Percentiles rank a stretch among this genome's conserved stretches.
Conservation (phyloP, 2,113 vertebrate species). For the Benitochromis conjunctus region DNA sequence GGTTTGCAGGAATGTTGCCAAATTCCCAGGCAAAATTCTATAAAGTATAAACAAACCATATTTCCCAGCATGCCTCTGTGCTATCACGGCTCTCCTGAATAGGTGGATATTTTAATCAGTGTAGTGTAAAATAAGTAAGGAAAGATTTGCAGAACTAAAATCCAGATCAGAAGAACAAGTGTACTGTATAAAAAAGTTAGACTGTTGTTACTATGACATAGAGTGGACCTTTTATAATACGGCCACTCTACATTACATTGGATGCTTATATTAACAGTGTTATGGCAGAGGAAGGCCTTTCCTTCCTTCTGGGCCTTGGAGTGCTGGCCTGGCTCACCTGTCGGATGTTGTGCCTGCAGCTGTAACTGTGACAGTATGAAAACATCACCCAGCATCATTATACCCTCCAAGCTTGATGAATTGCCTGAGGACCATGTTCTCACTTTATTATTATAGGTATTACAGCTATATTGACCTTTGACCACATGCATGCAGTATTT, state of each 20-base stretch:
- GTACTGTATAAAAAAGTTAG: not conserved
- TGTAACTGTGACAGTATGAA: not conserved
- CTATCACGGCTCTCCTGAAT: not conserved
- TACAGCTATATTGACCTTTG: not conserved
- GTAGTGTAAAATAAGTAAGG: not conserved
- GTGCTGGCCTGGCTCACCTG: not conserved
- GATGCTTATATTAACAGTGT: not conserved
- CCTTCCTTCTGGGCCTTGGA: not conserved
- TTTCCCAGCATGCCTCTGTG: not conserved
- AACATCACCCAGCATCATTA: not conserved
- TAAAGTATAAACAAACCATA: not conserved
- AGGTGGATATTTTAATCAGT: not conserved
- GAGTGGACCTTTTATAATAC: not conserved
- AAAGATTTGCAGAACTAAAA: not conserved
- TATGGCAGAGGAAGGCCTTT: not conserved
- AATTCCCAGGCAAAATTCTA: not conserved
- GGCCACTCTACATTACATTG: not conserved
- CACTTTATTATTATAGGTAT: not conserved
- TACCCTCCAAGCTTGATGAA: not conserved
- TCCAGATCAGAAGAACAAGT: not conserved
- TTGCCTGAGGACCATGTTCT: too few relatives aligned
- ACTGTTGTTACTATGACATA: not conserved
- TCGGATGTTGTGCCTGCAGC: not conserved
- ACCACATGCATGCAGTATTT: not conserved
- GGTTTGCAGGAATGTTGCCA: not conserved